Percentiles rank a stretch among this genome's conserved stretches.
Conservation (phyloP, 1,140 invertebrate genomes). For the Drosophila tsacasi region DNA sequence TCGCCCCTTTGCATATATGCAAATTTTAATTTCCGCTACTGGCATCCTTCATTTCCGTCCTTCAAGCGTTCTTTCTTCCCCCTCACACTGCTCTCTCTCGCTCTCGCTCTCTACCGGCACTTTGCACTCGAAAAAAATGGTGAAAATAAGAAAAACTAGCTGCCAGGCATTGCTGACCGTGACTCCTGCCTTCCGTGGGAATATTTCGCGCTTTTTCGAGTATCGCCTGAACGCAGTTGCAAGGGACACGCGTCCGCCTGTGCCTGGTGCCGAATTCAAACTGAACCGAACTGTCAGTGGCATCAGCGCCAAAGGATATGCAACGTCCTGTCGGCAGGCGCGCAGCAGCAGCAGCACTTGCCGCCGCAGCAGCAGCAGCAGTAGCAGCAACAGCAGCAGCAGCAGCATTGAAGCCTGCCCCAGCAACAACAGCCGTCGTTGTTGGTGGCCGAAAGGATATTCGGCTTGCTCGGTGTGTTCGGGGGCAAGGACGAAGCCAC, state of each 20-base stretch:
- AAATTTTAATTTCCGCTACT: conserved; percentile 84
- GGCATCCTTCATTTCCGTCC: conserved; percentile 80
- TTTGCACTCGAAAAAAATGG: conserved; percentile 30
- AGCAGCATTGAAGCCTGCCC: conserved; percentile 3
- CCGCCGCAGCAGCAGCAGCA: conserved; percentile 15
- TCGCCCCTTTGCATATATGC: conserved; percentile 56
- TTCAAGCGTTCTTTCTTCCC: conserved; percentile 26
- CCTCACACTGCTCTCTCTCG: not conserved
- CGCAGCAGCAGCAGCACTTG: conserved; percentile 63
- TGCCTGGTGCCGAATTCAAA: conserved; percentile 72
- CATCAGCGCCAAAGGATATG: conserved; percentile 79
- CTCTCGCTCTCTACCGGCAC: not conserved
- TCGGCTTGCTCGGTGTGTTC: conserved; percentile 8
- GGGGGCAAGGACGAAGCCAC: conserved; percentile 3
- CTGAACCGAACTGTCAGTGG: conserved; percentile 73
- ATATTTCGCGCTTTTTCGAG: conserved; percentile 31
- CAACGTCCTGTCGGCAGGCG: conserved; percentile 61
- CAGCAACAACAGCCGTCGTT: conserved; percentile 11
- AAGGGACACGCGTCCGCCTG: conserved; percentile 66
- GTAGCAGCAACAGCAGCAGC: conserved; percentile 8
- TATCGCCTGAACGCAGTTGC: conserved; percentile 2
- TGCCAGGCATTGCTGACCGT: not conserved
- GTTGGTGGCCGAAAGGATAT: conserved; percentile 17
- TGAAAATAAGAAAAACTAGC: conserved; percentile 8
- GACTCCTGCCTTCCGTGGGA: not conserved